Evolutionary conservation across 2,113 vertebrate genomes (phyloP), one percentile per base, ranked within the genome.

Genomic region (Thamnophis sirtalis): DNA sequence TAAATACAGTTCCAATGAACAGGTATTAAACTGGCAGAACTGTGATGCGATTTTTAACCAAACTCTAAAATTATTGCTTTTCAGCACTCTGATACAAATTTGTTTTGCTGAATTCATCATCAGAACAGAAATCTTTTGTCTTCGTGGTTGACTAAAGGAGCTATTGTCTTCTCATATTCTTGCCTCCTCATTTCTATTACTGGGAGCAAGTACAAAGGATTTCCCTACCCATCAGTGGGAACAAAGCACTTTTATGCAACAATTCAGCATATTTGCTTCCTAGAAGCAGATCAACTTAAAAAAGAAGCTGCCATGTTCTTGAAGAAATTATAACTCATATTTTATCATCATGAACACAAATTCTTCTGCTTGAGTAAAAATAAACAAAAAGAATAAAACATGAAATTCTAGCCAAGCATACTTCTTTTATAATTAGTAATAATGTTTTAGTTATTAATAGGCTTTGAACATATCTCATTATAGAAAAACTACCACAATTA

Each of bases 171-270:
- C 50, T 24, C n/a, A 10, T 54, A 3, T 43, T 22, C 26, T 33
- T 53, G 50, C 63, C 48, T 15, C 28, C 51, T 54, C 51, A 28
- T 15, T 19, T 28, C 63, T 60, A 93, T 92, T 73, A 86, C 94
- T 95, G 94, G 94, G 94, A 93, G 93, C 93, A 95, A 21, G 87
- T 85, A 92, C 87, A 60, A 89, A 95, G 95, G 89, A 91, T 95
- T 89, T 92, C 93, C 93, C 95, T 93, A 96, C 91, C 48, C 48
- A 60, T 19, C 50, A 53, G 9, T n/a, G 63, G 48, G 38, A 85
- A 91, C 85, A 91, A 88, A 84, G 86, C 54, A 55, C 33, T 88
- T 87, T 88, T 54, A 43, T 5, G 33, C 87, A 5, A 2, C 54
- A 21, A 89, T 87, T 73, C 89, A 87, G 90, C 5, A 21, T 93